phyloP scores from a whole-genome alignment of 1,140 invertebrate genomes.

The Medauroidea extradentata region DNA sequence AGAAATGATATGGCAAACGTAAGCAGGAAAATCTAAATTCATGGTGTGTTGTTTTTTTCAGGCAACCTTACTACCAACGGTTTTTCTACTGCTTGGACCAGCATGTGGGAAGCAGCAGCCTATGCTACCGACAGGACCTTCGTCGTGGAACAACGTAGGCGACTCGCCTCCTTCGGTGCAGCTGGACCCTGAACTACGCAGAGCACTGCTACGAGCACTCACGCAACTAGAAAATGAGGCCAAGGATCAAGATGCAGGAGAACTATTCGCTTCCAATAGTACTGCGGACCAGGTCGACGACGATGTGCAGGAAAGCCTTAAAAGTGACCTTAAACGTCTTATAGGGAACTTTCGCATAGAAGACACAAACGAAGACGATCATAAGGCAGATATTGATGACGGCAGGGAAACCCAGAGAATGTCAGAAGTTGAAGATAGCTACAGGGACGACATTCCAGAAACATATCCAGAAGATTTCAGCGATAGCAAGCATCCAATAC shows the following conservation, averaged over 20 bases:
- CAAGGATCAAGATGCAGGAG: slow-evolving; percentile 7
- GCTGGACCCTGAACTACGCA: slow-evolving; percentile 62
- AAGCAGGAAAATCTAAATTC: too few species aligned
- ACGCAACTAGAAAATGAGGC: slow-evolving; percentile 56
- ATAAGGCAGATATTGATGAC: background rate
- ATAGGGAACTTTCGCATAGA: background rate
- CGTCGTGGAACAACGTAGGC: background rate
- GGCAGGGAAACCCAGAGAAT: background rate
- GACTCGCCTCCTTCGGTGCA: slow-evolving; percentile 46
- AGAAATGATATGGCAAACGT: too few species aligned
- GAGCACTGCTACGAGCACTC: slow-evolving; percentile 63
- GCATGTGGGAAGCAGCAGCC: too few species aligned
- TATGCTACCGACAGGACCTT: background rate
- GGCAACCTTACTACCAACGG: too few species aligned
- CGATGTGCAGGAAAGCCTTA: background rate
- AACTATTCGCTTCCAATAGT: background rate
- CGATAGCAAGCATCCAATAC: background rate
- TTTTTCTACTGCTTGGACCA: too few species aligned
- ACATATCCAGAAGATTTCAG: background rate
- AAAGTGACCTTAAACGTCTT: background rate
- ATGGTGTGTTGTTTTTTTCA: too few species aligned
- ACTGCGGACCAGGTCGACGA: background rate
- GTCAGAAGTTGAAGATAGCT: background rate
- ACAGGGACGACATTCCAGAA: background rate
- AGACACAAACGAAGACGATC: background rate